These are phyloP conservation scores for Minunthozetes semirufus DNA, from an alignment of 2,888 invertebrate genomes.

Conservation along the genomic window DNA sequence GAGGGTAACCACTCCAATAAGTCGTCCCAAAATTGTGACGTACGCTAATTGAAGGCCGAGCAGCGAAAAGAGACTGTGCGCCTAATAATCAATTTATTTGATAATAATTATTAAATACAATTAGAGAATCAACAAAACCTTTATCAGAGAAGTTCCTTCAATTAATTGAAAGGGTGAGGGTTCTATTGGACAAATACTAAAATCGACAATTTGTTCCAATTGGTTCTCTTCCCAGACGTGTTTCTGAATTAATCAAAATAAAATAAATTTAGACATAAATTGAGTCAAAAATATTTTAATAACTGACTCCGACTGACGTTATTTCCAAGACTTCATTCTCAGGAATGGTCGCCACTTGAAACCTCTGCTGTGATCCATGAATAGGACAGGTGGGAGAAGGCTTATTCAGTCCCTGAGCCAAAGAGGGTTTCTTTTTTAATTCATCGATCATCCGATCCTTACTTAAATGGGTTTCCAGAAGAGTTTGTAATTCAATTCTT, in stretches of 20 bases:
- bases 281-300: neutral
- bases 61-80: constrained; percentile 96
- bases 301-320: constrained; percentile 29
- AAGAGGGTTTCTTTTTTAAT: constrained; percentile 19
- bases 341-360: constrained; percentile 32
- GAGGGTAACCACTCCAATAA: constrained; percentile 90
- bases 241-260: neutral
- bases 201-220: constrained; percentile 56
- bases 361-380: constrained; percentile 30
- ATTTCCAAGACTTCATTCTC: constrained; percentile 28
- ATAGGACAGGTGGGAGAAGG: constrained; percentile 32
- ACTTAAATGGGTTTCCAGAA: constrained; percentile 76
- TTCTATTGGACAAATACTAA: constrained; percentile 65
- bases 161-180: constrained; percentile 85
- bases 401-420: neutral
- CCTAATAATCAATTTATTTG: constrained; percentile 52
- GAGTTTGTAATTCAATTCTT: constrained; percentile 74
- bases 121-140: constrained; percentile 32
- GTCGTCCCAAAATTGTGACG: constrained; percentile 90
- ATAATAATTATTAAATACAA: neutral
- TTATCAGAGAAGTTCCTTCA: constrained; percentile 42
- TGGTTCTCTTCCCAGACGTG: constrained; percentile 84
- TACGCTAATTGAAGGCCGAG: constrained; percentile 95
- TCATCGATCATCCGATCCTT: constrained; percentile 63
- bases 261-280: neutral